A percentile compares a stretch with the other conserved stretches of the same genome.
These are phyloP conservation scores for Actenoides lindsayi DNA, from an alignment of 2,113 vertebrate genomes.

Conservation along the genomic window DNA sequence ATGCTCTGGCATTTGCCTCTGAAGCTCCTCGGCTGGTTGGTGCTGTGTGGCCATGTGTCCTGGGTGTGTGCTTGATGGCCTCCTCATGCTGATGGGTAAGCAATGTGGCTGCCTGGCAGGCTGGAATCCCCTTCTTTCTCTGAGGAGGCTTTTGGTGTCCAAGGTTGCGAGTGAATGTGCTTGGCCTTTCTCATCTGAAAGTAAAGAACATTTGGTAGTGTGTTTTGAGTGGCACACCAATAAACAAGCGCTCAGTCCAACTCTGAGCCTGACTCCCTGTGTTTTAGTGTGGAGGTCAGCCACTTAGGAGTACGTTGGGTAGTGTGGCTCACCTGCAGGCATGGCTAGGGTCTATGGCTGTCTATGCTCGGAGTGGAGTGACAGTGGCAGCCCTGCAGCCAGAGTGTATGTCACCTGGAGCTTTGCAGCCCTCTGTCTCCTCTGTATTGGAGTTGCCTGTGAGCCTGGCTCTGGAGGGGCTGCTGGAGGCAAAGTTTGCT, in stretches of 20 bases:
- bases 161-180: background rate
- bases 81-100: background rate
- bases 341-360: background rate
- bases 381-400: background rate
- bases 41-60: background rate
- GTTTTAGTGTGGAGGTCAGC: background rate
- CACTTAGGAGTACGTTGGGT: background rate
- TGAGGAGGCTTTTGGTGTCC: background rate
- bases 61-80: rapidly evolving
- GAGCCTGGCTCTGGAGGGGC: background rate
- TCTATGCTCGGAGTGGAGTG: background rate
- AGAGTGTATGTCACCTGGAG: background rate
- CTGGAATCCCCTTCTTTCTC: background rate
- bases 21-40: rapidly evolving
- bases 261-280: background rate
- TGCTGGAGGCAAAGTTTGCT: background rate
- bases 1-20: rapidly evolving
- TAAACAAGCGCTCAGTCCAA: rapidly evolving
- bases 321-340: background rate
- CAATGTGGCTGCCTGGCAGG: background rate
- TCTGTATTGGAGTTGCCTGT: background rate
- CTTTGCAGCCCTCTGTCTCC: background rate
- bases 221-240: rapidly evolving
- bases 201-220: rapidly evolving
- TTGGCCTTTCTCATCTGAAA: background rate